Percentiles rank a stretch among this genome's conserved stretches.
phyloP scores from a whole-genome alignment of 2,888 invertebrate genomes.

The Colostygia pectinataria region DNA sequence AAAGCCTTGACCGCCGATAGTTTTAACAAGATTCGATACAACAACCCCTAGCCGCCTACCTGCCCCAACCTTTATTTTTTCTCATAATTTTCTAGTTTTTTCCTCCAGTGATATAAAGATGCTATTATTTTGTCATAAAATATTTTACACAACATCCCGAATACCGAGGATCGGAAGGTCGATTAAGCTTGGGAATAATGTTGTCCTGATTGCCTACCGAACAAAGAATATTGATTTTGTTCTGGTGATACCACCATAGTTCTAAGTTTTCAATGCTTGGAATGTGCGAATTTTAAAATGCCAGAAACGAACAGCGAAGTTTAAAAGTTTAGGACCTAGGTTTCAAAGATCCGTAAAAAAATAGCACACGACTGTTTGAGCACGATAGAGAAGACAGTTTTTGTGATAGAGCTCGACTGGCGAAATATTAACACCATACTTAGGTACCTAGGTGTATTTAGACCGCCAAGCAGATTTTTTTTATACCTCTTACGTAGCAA shows the following conservation, averaged over 20 bases:
- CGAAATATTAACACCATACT: too few relatives aligned
- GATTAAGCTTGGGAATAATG: constrained; percentile 16
- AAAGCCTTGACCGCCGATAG: constrained; percentile 8
- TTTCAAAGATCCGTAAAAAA: too few relatives aligned
- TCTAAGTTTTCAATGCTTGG: too few relatives aligned
- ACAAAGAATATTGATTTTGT: constrained; percentile 9
- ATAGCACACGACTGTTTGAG: too few relatives aligned
- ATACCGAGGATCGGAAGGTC: constrained; percentile 22
- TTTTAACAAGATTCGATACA: constrained; percentile 5
- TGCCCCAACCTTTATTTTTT: constrained; percentile 32
- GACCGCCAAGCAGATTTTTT: too few relatives aligned
- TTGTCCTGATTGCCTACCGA: constrained; percentile 11
- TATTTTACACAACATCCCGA: constrained; percentile 38
- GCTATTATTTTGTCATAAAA: constrained; percentile 48
- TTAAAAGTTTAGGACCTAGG: too few relatives aligned
- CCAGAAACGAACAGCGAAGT: too few relatives aligned
- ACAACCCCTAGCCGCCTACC: constrained; percentile 27
- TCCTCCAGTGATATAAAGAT: constrained; percentile 32
- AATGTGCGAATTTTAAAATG: background rate
- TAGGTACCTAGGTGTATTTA: too few relatives aligned
- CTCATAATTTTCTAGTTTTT: constrained; percentile 36
- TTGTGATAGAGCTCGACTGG: too few relatives aligned
- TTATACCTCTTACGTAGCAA: too few relatives aligned
- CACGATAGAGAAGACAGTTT: too few relatives aligned
- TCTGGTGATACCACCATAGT: background rate